phyloP scores from a whole-genome alignment of 2,113 vertebrate genomes.

The Morone saxatilis region DNA sequence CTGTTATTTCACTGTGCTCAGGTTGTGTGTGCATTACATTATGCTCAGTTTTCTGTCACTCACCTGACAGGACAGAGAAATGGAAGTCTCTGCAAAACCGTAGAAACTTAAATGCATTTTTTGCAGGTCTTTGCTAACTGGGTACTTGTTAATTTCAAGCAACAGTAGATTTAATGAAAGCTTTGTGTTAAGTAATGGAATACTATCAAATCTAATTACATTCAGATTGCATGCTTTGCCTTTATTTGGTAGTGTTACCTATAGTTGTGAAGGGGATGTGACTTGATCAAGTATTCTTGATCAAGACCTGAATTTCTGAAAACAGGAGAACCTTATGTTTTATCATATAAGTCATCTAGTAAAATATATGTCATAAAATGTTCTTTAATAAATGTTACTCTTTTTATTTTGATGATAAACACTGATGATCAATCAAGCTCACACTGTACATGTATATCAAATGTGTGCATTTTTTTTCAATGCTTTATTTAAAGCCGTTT shows the following conservation, averaged over 20 bases:
- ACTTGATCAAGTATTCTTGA: background rate
- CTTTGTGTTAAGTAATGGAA: slow-evolving; percentile 21
- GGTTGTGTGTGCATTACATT: background rate
- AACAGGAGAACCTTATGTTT: background rate
- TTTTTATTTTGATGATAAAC: background rate
- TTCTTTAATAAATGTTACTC: background rate
- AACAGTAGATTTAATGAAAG: slow-evolving; percentile 18
- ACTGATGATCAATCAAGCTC: background rate
- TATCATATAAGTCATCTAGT: background rate
- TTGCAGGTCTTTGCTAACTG: background rate
- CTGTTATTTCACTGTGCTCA: background rate
- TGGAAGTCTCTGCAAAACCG: background rate
- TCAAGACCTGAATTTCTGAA: background rate
- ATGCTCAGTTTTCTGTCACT: background rate
- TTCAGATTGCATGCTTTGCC: slow-evolving; percentile 6
- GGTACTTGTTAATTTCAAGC: slow-evolving; percentile 28
- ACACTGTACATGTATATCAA: too few relatives aligned
- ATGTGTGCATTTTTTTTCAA: too few relatives aligned
- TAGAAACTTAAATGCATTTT: background rate
- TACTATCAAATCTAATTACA: slow-evolving; percentile 8
- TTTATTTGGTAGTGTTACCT: background rate
- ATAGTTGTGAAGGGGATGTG: background rate
- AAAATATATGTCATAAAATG: background rate
- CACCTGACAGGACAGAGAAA: background rate
- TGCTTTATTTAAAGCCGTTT: too few relatives aligned